Conservation (phyloP, 1,140 invertebrate genomes). For the Conopomorpha cramerella region DNA sequence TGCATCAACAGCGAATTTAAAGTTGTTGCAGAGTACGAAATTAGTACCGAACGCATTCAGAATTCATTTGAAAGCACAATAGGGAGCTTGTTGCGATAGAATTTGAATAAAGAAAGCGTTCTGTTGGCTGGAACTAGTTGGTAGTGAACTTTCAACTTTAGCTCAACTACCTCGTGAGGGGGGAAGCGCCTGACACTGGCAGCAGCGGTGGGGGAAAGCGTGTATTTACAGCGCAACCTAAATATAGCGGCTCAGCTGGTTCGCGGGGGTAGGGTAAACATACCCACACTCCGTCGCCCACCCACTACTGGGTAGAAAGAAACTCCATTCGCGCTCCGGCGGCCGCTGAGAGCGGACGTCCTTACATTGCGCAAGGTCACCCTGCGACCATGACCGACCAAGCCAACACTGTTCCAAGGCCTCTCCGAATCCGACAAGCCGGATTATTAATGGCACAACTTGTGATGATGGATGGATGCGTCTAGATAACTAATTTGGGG, state of each 20-base stretch:
- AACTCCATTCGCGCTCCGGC: slow-evolving; percentile 34
- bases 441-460: too few species aligned
- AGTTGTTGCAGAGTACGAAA: too few species aligned
- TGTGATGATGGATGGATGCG: too few species aligned
- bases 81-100: slow-evolving; percentile 44
- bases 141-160: slow-evolving; percentile 58
- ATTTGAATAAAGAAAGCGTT: slow-evolving; percentile 57
- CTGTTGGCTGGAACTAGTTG: slow-evolving; percentile 41
- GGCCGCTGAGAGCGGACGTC: slow-evolving; percentile 33
- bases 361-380: slow-evolving; percentile 14
- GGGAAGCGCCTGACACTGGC: slow-evolving; percentile 18
- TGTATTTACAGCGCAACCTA: slow-evolving; percentile 59
- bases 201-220: slow-evolving; percentile 54
- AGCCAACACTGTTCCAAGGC: too few species aligned
- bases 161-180: slow-evolving; percentile 13
- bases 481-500: too few species aligned
- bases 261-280: slow-evolving; percentile 43
- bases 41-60: slow-evolving; percentile 33
- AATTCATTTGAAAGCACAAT: slow-evolving; percentile 35
- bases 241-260: slow-evolving; percentile 58
- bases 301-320: slow-evolving; percentile 15
- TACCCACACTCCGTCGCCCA: slow-evolving; percentile 14
- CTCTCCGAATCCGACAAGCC: too few species aligned
- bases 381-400: slow-evolving; percentile 40
- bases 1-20: too few species aligned